Percentiles rank a stretch among this genome's conserved stretches.
Conservation (phyloP, 2,888 invertebrate species). For the Lamellibrachia columna region DNA sequence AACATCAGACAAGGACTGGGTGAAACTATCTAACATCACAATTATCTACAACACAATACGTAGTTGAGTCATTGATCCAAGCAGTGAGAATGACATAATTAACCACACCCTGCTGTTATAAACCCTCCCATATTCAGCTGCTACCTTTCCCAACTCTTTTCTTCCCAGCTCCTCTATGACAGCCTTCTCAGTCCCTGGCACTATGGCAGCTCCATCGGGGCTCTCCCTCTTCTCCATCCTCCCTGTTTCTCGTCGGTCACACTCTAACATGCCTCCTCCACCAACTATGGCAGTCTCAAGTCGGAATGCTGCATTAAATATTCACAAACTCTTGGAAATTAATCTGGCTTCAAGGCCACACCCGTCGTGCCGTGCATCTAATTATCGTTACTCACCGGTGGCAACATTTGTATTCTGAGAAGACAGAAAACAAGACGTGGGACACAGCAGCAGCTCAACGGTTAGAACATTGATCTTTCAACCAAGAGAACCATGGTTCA, state of each 20-base stretch:
- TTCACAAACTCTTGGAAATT: background rate
- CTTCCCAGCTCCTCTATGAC: background rate
- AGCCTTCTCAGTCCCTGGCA: background rate
- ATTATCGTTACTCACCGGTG: background rate
- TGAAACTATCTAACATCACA: background rate
- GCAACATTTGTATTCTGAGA: background rate
- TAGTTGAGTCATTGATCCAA: background rate
- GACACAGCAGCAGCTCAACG: background rate
- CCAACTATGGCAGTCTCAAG: background rate
- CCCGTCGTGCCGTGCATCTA: background rate
- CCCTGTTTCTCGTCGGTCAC: background rate
- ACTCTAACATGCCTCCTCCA: background rate
- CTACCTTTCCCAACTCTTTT: background rate
- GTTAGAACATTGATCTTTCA: background rate
- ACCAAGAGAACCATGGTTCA: too few relatives aligned
- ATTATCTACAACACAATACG: background rate
- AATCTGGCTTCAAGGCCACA: background rate
- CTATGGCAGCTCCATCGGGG: background rate
- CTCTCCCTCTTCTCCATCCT: slow-evolving; percentile 3
- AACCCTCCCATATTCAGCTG: background rate
- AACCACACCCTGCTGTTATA: background rate
- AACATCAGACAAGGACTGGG: background rate
- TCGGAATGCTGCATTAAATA: background rate
- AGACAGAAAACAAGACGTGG: background rate
- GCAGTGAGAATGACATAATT: background rate